Percentiles rank a stretch among this genome's conserved stretches.
Evolutionary conservation across 2,888 invertebrate species (phyloP).

Genomic region (Palloptera scutellata): DNA sequence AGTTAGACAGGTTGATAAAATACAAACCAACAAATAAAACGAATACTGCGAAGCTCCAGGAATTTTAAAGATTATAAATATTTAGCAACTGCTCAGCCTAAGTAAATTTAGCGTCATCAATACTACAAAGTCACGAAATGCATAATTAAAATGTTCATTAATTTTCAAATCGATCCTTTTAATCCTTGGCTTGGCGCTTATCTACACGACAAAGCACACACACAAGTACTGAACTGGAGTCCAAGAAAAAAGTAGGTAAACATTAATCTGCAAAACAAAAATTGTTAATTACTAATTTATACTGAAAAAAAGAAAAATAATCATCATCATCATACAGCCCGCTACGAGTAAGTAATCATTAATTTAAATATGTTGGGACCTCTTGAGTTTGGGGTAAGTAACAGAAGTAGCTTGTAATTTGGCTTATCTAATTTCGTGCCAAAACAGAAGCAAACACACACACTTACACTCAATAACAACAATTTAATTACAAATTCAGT

Average conservation of each 20-base stretch:
- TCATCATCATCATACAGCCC: slow-evolving; percentile 19
- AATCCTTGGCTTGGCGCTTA: slow-evolving; percentile 20
- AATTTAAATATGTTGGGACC: background rate
- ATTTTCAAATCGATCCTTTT: slow-evolving; percentile 25
- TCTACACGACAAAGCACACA: slow-evolving; percentile 3
- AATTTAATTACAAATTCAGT: slow-evolving; percentile 39
- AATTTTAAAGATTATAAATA: background rate
- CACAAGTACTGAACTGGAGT: slow-evolving; percentile 14
- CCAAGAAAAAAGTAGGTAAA: background rate
- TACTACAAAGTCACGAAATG: slow-evolving; percentile 19
- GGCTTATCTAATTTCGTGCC: slow-evolving; percentile 29
- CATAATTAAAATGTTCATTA: slow-evolving; percentile 27
- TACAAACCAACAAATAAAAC: no score
- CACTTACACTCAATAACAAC: slow-evolving; percentile 15
- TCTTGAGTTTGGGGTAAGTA: background rate
- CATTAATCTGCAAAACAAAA: slow-evolving; percentile 9
- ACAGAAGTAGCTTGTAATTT: slow-evolving; percentile 22
- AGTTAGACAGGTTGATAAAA: no score
- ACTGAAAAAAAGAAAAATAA: slow-evolving; percentile 12
- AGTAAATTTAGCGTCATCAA: slow-evolving; percentile 2
- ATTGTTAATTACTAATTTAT: slow-evolving; percentile 29
- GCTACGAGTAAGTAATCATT: background rate
- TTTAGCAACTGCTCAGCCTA: slow-evolving; percentile 6
- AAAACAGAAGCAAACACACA: slow-evolving; percentile 9
- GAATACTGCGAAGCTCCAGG: no score